Conservation (phyloP, 2,888 invertebrate genomes). For the Fragum fragum region DNA sequence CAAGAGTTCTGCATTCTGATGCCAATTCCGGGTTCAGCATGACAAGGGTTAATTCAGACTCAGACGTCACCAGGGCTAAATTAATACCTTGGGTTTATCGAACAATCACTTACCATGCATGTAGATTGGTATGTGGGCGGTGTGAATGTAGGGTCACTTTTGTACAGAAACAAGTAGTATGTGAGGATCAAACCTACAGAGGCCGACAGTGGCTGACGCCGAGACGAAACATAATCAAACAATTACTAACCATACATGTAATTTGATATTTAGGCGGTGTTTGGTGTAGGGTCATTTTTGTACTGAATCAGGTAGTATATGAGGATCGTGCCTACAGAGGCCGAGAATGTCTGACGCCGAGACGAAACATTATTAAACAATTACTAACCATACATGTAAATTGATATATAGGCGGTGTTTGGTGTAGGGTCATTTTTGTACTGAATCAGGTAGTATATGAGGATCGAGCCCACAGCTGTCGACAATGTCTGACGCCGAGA, state of each 20-base stretch:
- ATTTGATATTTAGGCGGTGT: slow-evolving; percentile 4
- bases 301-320: slow-evolving; percentile 56
- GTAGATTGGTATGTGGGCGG: slow-evolving; percentile 21
- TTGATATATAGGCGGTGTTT: background rate
- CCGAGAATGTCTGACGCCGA: no score
- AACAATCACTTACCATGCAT: slow-evolving; percentile 36
- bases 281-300: slow-evolving; percentile 34
- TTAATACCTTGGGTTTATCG: no score
- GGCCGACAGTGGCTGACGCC: slow-evolving; percentile 25
- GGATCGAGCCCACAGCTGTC: slow-evolving; percentile 15
- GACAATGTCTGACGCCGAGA: background rate
- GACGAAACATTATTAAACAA: no score
- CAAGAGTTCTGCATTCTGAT: no score
- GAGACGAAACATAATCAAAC: slow-evolving; percentile 47
- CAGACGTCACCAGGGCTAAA: no score
- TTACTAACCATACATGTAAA: slow-evolving; percentile 42
- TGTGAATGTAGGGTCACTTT: slow-evolving; percentile 23
- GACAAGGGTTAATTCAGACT: no score
- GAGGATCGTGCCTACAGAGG: no score
- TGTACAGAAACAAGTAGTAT: slow-evolving; percentile 56
- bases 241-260: slow-evolving; percentile 21
- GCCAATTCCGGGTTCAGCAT: no score
- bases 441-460: slow-evolving; percentile 50
- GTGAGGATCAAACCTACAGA: slow-evolving; percentile 24
- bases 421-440: slow-evolving; percentile 43